phyloP scores from a whole-genome alignment of 1,140 invertebrate species.

The Tetramorium alpestre region DNA sequence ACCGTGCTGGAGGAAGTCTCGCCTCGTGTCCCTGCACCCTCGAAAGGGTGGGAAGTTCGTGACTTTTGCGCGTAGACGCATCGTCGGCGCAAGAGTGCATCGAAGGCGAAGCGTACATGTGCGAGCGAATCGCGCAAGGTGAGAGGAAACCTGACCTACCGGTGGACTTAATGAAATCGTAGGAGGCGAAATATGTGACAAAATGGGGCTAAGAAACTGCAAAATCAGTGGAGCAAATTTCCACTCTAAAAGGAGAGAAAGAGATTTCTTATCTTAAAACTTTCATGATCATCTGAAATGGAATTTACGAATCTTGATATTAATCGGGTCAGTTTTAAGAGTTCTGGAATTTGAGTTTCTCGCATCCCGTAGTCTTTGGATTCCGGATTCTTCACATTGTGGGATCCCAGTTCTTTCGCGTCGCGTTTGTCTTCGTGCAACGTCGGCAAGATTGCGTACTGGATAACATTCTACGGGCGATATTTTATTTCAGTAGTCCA shows the following conservation, averaged over 20 bases:
- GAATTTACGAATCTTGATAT: not conserved
- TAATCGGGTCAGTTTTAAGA: not conserved
- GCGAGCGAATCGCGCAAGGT: slow-evolving; percentile 18
- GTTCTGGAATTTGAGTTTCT: not conserved
- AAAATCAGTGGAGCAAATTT: not conserved
- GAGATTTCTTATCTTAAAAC: not conserved
- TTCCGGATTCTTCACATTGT: not conserved
- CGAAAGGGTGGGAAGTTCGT: slow-evolving; percentile 74
- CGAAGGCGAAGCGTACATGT: not conserved
- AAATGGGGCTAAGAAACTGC: not conserved
- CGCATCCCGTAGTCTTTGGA: not conserved
- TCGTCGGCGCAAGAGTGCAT: slow-evolving; percentile 29
- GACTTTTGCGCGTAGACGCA: slow-evolving; percentile 58
- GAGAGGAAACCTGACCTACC: slow-evolving; percentile 32
- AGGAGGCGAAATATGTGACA: not conserved
- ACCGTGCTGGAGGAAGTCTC: slow-evolving; percentile 65
- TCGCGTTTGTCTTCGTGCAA: slow-evolving; percentile 1
- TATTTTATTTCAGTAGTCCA: slow-evolving; percentile 12
- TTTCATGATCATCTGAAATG: not conserved
- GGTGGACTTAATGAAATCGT: slow-evolving; percentile 35
- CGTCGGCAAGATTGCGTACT: not conserved
- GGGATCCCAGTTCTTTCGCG: not conserved
- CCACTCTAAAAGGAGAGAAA: not conserved
- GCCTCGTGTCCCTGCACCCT: slow-evolving; percentile 74
- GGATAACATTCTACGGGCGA: slow-evolving; percentile 16